These are phyloP conservation scores for Pluvialis apricaria DNA, from an alignment of 2,113 vertebrate genomes.

Conservation along the genomic window DNA sequence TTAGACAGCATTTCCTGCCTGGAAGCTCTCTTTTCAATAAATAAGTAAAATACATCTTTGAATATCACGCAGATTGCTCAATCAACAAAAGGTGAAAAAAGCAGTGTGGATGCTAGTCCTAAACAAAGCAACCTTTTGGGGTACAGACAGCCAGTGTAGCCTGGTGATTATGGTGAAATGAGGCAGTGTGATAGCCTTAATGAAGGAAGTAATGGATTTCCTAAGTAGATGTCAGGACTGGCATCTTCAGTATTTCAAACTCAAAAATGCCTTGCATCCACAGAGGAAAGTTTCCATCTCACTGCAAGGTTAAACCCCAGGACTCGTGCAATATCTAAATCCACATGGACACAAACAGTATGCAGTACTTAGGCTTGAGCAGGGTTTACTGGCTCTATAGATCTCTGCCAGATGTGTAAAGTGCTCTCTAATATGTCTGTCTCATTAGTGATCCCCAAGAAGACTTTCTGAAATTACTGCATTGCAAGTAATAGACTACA, in stretches of 20 bases:
- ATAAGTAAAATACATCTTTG: neutral
- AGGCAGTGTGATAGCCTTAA: neutral
- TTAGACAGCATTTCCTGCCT: neutral
- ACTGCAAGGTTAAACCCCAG: neutral
- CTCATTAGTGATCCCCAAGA: neutral
- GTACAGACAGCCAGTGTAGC: neutral
- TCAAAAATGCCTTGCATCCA: neutral
- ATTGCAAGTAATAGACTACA: neutral
- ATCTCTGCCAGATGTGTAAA: neutral
- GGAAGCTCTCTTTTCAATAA: neutral
- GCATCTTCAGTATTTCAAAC: neutral
- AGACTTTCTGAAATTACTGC: neutral
- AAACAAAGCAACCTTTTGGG: neutral
- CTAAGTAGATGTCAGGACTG: neutral
- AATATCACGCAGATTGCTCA: neutral
- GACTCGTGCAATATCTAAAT: neutral
- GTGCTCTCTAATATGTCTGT: neutral
- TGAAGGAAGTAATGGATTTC: neutral
- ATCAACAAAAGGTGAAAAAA: neutral
- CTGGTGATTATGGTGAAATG: neutral
- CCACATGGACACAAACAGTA: neutral
- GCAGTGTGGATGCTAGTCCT: neutral
- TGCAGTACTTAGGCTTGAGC: neutral
- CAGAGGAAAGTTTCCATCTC: neutral
- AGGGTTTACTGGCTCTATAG: neutral